Evolutionary conservation across 1,140 invertebrate genomes (phyloP).

Genomic region (Ctenoplectra terminalis): DNA sequence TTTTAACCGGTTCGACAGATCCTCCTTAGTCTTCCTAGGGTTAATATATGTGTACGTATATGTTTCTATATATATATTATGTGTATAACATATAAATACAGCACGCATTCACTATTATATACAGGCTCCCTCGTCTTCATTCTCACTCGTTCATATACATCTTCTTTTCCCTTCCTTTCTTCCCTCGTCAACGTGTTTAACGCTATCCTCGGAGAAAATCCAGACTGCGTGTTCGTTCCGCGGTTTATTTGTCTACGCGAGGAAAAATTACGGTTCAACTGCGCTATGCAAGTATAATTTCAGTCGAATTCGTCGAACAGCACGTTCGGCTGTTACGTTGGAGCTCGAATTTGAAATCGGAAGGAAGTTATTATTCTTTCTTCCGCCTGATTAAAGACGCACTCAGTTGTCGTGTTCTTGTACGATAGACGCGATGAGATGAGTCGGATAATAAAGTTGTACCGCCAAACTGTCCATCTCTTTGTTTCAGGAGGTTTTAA

Average conservation of each 20-base stretch:
- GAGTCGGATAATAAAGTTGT: too few relatives aligned
- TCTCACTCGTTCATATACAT: slow-evolving; percentile 51
- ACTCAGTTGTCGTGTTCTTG: too few relatives aligned
- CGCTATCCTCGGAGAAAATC: slow-evolving; percentile 24
- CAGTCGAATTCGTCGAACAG: neutral
- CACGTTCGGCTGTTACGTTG: neutral
- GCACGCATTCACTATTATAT: slow-evolving; percentile 77
- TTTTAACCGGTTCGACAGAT: too few relatives aligned
- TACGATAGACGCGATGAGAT: too few relatives aligned
- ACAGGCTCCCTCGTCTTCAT: slow-evolving; percentile 69
- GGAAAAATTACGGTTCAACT: neutral
- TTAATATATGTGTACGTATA: slow-evolving; percentile 1
- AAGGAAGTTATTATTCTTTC: neutral
- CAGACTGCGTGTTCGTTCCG: slow-evolving; percentile 24
- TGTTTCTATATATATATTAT: slow-evolving; percentile 50
- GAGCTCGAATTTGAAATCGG: neutral
- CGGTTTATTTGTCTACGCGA: neutral
- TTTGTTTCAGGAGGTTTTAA: too few relatives aligned
- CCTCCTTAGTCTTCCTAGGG: too few relatives aligned
- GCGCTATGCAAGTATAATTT: neutral
- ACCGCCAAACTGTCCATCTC: too few relatives aligned
- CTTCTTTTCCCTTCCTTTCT: slow-evolving; percentile 9
- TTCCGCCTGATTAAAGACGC: neutral
- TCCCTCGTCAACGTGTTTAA: neutral
- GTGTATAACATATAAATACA: slow-evolving; percentile 78